phyloP scores from a whole-genome alignment of 2,888 invertebrate genomes.

The Smittia aterrima region DNA sequence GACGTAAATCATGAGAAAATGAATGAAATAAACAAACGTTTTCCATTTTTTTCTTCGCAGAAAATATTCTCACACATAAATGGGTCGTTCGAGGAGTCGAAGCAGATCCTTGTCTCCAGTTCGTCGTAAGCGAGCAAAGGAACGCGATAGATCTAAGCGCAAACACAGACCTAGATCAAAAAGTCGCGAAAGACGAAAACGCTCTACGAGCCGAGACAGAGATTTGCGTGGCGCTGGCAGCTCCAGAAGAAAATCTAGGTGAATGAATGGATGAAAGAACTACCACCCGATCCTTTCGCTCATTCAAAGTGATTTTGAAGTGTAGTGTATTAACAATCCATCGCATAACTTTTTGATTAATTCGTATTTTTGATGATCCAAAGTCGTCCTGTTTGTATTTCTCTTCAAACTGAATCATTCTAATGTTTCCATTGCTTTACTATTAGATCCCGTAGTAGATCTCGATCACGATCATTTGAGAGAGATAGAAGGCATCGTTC shows the following conservation, averaged over 20 bases:
- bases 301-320: conserved; percentile 16
- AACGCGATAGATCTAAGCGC: conserved; percentile 55
- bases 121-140: conserved; percentile 55
- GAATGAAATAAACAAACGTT: neutral
- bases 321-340: conserved; percentile 38
- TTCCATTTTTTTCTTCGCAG: neutral
- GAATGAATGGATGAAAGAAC: conserved; percentile 7
- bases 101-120: conserved; percentile 33
- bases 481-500: conserved; percentile 45
- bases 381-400: neutral
- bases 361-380: neutral
- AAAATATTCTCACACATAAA: neutral
- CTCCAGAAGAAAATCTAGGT: conserved; percentile 37
- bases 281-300: neutral
- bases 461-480: conserved; percentile 45
- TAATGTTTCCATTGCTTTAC: neutral
- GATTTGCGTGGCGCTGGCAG: neutral
- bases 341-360: neutral
- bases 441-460: conserved; percentile 26
- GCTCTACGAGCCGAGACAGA: neutral
- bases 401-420: neutral
- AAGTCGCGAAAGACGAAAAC: conserved; percentile 18
- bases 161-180: conserved; percentile 48
- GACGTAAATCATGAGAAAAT: neutral
- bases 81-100: neutral